These are phyloP conservation scores for Archocentrus centrarchus DNA, from an alignment of 2,113 vertebrate species.

Conservation along the genomic window DNA sequence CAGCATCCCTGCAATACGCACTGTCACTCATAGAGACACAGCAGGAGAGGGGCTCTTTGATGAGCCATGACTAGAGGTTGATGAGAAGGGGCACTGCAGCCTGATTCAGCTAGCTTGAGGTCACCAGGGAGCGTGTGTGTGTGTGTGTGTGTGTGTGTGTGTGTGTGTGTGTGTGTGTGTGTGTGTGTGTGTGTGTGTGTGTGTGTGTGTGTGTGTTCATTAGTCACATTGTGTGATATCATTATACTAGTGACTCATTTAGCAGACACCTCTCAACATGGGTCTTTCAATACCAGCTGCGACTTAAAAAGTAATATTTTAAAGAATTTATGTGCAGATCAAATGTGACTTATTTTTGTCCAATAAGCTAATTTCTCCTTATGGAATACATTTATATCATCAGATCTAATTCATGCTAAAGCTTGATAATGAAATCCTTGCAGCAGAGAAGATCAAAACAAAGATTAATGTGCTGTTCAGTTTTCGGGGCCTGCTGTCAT, in stretches of 20 bases:
- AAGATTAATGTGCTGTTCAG: constrained; percentile 70
- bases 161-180: too few species aligned
- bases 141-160: too few species aligned
- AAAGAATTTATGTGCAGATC: neutral
- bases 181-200: constrained; percentile 7
- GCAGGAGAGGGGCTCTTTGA: constrained; percentile 73
- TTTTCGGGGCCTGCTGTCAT: constrained; percentile 73
- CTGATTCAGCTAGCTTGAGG: constrained; percentile 70
- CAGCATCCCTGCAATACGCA: constrained; percentile 39
- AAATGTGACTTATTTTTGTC: constrained; percentile 36
- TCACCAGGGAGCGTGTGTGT: constrained; percentile 28
- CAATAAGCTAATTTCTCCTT: constrained; percentile 32
- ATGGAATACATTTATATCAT: constrained; percentile 50
- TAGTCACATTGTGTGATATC: constrained; percentile 61
- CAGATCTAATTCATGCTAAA: constrained; percentile 53
- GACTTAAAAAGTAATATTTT: constrained; percentile 23
- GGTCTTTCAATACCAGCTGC: constrained; percentile 36
- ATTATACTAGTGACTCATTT: constrained; percentile 64
- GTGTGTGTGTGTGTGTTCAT: constrained; percentile 44
- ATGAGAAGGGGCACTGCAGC: constrained; percentile 74
- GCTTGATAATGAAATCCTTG: constrained; percentile 70
- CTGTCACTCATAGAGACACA: constrained; percentile 45
- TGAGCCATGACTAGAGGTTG: constrained; percentile 75
- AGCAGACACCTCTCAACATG: constrained; percentile 54
- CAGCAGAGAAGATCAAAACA: constrained; percentile 69